phyloP scores from a whole-genome alignment of 1,140 invertebrate genomes.

The Ephestia elutella region DNA sequence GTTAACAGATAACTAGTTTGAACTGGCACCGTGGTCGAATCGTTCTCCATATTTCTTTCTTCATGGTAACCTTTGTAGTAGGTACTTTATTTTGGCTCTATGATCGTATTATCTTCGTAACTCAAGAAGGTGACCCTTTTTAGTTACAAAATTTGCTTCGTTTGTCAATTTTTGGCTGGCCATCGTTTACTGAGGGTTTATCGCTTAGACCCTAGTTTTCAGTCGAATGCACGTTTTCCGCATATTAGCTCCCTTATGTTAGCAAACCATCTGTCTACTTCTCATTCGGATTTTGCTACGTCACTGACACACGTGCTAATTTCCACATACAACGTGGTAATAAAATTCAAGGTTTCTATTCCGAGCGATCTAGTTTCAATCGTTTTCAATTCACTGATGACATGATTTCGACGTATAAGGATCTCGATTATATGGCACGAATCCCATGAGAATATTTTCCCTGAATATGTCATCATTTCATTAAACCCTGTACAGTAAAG shows the following conservation, averaged over 20 bases:
- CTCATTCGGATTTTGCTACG: slow-evolving; percentile 20
- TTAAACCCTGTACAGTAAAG: too few relatives aligned
- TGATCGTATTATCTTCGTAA: not conserved
- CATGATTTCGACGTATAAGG: not conserved
- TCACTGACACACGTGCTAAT: slow-evolving; percentile 34
- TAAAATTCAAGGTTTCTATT: slow-evolving; percentile 33
- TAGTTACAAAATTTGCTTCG: not conserved
- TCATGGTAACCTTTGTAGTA: not conserved
- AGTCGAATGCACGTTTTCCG: slow-evolving; percentile 2
- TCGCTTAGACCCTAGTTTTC: slow-evolving; percentile 1
- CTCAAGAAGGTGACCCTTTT: not conserved
- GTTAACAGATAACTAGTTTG: not conserved
- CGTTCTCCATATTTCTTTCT: too few relatives aligned
- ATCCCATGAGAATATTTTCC: not conserved
- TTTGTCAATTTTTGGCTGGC: not conserved
- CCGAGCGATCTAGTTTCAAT: slow-evolving; percentile 4
- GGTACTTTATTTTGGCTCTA: too few relatives aligned
- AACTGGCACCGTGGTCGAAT: not conserved
- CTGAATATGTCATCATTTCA: not conserved
- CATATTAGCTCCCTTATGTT: not conserved
- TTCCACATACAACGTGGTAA: slow-evolving; percentile 35
- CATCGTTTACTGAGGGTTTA: not conserved
- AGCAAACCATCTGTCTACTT: slow-evolving; percentile 22
- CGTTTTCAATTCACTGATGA: not conserved
- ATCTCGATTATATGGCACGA: not conserved